These are phyloP conservation scores for Montipora sp. DNA, from an alignment of 64 coral and sea anemone species.

Conservation along the genomic window DNA sequence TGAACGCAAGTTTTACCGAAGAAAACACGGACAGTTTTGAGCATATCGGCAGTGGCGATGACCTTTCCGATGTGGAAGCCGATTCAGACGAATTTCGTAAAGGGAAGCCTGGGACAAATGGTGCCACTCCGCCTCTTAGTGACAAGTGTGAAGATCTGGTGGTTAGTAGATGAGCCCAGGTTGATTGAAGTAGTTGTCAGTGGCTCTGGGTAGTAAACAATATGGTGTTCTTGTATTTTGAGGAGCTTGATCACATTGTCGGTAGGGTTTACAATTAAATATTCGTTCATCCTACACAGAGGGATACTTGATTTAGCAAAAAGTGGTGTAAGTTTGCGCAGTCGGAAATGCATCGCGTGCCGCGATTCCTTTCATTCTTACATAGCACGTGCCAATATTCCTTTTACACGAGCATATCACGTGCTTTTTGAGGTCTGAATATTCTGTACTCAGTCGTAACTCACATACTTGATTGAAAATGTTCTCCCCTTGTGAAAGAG, in stretches of 20 bases:
- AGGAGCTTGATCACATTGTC: background rate
- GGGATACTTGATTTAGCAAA: too few relatives aligned
- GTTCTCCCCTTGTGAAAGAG: background rate
- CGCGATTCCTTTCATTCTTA: background rate
- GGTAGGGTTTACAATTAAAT: background rate
- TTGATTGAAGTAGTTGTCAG: background rate
- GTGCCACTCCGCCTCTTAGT: conserved; percentile 56
- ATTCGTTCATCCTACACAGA: background rate
- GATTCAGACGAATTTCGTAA: conserved; percentile 68
- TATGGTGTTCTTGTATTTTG: background rate
- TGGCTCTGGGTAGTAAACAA: background rate
- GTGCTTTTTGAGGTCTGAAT: too few relatives aligned
- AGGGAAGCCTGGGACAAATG: background rate
- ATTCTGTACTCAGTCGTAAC: too few relatives aligned
- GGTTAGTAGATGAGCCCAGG: conserved; percentile 62
- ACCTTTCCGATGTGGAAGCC: conserved; percentile 89
- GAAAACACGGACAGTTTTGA: conserved; percentile 94
- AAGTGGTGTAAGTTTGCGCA: too few relatives aligned
- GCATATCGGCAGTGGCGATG: conserved; percentile 77
- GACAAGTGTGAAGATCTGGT: conserved; percentile 78
- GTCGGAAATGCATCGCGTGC: background rate
- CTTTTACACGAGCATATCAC: background rate
- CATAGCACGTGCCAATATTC: background rate
- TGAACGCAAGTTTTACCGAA: conserved; percentile 69
- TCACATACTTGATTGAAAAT: background rate